These are phyloP conservation scores for Microtus ochrogaster DNA, from an alignment of 2,113 vertebrate genomes.

Conservation along the genomic window DNA sequence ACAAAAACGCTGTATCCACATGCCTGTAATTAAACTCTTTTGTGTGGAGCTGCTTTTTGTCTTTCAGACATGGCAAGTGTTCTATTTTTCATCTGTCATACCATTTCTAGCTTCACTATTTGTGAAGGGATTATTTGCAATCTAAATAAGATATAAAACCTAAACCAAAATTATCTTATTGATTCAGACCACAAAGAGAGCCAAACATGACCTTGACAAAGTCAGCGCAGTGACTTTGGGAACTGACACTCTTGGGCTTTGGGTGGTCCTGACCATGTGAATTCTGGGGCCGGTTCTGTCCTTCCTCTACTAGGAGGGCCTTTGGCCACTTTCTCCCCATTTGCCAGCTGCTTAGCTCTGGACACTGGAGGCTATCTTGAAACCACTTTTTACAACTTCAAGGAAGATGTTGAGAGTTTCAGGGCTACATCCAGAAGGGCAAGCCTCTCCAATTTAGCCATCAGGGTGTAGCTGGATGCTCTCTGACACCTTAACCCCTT, in stretches of 20 bases:
- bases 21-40: not conserved
- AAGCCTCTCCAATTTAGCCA: not conserved
- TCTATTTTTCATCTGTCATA: not conserved
- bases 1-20: not conserved
- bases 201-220: constrained; percentile 86
- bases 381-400: constrained; percentile 95
- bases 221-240: constrained; percentile 91
- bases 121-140: not conserved
- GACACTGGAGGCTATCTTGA: constrained; percentile 93
- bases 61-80: not conserved
- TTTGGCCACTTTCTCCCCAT: constrained; percentile 93
- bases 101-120: not conserved
- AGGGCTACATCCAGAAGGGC: constrained; percentile 90
- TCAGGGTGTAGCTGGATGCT: constrained; percentile 73
- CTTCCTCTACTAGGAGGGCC: constrained; percentile 85
- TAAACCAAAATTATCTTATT: constrained; percentile 33
- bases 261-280: constrained; percentile 89
- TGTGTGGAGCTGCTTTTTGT: not conserved
- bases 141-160: not conserved
- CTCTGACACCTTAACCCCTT: not conserved
- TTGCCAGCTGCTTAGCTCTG: constrained; percentile 94
- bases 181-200: not conserved
- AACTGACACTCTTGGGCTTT: constrained; percentile 83
- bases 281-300: constrained; percentile 88
- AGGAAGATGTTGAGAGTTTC: constrained; percentile 91